These are phyloP conservation scores for Popillia japonica DNA, from an alignment of 1,140 invertebrate species.

Conservation along the genomic window DNA sequence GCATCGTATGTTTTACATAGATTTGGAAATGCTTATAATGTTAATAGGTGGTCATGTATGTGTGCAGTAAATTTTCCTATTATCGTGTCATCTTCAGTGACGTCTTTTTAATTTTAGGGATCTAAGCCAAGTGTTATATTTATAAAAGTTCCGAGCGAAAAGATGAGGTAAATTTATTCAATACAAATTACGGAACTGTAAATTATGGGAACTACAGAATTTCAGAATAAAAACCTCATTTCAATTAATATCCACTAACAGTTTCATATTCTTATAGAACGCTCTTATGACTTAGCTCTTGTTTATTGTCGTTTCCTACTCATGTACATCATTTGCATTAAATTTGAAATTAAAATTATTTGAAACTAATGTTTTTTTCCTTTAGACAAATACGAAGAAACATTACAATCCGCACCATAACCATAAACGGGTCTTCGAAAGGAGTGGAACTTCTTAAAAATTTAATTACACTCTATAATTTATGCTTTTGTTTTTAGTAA, in stretches of 20 bases:
- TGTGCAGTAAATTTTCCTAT: no score
- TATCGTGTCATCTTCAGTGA: no score
- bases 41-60: no score
- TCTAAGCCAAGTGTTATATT: no score
- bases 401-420: background rate
- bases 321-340: background rate
- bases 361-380: background rate
- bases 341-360: conserved; percentile 13
- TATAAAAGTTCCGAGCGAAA: no score
- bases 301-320: background rate
- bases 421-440: background rate
- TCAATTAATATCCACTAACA: background rate
- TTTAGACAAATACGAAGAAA: background rate
- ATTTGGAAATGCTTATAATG: no score
- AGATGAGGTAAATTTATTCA: no score
- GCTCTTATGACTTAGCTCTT: background rate
- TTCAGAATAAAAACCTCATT: background rate
- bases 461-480: conserved; percentile 22
- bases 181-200: no score
- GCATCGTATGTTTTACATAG: no score
- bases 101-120: no score
- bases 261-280: background rate
- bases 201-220: no score
- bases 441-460: conserved; percentile 5
- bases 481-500: conserved; percentile 32